Base-by-base conservation (phyloP, 1,140 invertebrate genomes). In the Leptinotarsa lineolata region DNA sequence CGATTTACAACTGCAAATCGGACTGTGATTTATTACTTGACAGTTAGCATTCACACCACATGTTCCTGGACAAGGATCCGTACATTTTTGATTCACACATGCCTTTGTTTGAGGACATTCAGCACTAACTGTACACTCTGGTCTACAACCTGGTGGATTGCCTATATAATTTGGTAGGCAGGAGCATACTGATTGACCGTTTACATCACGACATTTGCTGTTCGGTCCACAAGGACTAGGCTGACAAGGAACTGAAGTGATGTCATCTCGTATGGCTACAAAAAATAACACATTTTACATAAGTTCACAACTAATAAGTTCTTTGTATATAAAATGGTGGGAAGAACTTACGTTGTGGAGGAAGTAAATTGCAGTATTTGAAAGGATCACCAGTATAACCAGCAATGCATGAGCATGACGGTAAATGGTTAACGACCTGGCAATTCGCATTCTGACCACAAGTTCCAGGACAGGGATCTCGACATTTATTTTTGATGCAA, bases 211-310 rank as follows among this genome's bases (percentile, higher is more conserved):
- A 75, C 87, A 88, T 74, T 86, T 82, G 63, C 85, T 85, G 76
- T 90, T 76, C 86, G 86, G 77, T 8, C 93, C 93, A 83, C 94
- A 95, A 64, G 93, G 93, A 39, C 87, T 90, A 22, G 90, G 90
- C 72, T 88, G 78, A 81, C 91, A 94, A 24, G 92, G 91, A 84
- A 93, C 85, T 82, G 30, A 30, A 81, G 61, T 20, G 69, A 85
- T 81, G 63, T 74, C 73, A 61, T 80, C 76, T 69, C 73, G 74
- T 46, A 72, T 80, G 84, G 68, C 84, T 80, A 73, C 74, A 76
- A 73, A 0, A 67, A 24, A 89, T 89, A 39, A 39, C 30, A 39
- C 30, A 39, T 39, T 39, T 11, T 79, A 65, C n/a, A 66, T 59
- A 39, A 11, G 30, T 8, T 3, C 8, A 39, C 30, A 8, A 39